Evolutionary conservation across 2,888 invertebrate species (phyloP).

Genomic region (Apamea epomidion): DNA sequence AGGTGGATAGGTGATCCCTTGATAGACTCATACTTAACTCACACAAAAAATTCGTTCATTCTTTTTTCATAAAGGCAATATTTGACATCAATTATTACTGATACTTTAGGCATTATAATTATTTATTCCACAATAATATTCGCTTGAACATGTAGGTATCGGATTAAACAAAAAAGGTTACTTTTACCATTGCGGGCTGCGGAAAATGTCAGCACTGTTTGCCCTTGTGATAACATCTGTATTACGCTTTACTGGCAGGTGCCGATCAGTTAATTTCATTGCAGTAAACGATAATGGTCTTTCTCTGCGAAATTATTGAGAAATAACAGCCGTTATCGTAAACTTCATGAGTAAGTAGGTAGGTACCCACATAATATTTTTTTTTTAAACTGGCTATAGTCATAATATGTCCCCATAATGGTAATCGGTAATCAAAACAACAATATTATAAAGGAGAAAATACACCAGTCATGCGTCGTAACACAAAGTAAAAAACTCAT

Average conservation of each 20-base stretch:
- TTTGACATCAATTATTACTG: not conserved
- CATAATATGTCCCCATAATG: not conserved
- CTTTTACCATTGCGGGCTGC: not conserved
- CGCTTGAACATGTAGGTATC: not conserved
- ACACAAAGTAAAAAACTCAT: not conserved
- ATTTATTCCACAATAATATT: not conserved
- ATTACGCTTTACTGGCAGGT: conserved; percentile 2
- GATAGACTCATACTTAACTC: not conserved
- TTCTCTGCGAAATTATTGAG: conserved; percentile 18
- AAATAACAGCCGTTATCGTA: conserved; percentile 12
- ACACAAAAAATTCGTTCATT: not conserved
- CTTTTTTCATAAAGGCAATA: not conserved
- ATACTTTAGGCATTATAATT: not conserved
- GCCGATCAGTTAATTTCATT: not conserved
- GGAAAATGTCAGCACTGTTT: conserved; percentile 3
- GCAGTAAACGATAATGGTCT: conserved; percentile 8
- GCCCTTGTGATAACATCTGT: conserved; percentile 23
- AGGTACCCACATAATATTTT: not conserved
- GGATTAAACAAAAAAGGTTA: not conserved
- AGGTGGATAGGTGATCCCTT: not conserved
- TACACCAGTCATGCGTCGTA: not conserved
- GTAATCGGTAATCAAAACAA: not conserved
- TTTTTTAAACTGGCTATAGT: not conserved
- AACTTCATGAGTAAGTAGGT: conserved; percentile 6
- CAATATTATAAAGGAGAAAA: conserved; percentile 4